phyloP scores from a whole-genome alignment of 2,113 vertebrate genomes.

The Pholis gunnellus region DNA sequence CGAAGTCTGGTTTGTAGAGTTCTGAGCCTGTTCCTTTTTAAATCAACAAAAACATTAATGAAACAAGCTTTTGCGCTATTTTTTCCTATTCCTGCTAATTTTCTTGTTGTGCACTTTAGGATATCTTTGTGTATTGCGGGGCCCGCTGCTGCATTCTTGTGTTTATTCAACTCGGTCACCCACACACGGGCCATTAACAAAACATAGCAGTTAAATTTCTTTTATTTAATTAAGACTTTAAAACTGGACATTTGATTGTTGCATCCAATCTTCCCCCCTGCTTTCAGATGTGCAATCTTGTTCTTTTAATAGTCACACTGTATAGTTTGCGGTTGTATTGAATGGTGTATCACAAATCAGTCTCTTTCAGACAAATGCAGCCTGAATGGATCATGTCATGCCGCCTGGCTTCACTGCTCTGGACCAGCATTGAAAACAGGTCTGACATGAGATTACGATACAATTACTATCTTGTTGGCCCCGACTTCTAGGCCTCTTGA shows the following conservation, averaged over 20 bases:
- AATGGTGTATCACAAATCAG: neutral
- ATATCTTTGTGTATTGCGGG: neutral
- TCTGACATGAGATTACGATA: neutral
- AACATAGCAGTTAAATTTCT: neutral
- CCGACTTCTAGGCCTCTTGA: neutral
- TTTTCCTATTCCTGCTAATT: neutral
- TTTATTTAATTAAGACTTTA: neutral
- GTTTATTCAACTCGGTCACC: neutral
- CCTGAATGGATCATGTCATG: neutral
- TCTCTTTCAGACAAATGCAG: slow-evolving; percentile 22
- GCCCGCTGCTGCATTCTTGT: slow-evolving; percentile 30
- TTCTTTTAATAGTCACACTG: neutral
- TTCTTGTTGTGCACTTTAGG: too few species aligned
- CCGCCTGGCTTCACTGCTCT: neutral
- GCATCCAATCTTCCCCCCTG: too few species aligned
- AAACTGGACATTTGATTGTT: neutral
- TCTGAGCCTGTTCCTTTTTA: neutral
- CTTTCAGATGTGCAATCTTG: neutral
- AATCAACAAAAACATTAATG: neutral
- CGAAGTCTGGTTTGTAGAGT: neutral
- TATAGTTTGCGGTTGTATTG: neutral
- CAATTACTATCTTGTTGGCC: neutral
- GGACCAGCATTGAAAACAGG: slow-evolving; percentile 14
- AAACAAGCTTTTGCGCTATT: neutral
- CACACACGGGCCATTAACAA: neutral